These are phyloP conservation scores for Spilosoma lubricipeda DNA, from an alignment of 2,888 invertebrate genomes.

Conservation along the genomic window DNA sequence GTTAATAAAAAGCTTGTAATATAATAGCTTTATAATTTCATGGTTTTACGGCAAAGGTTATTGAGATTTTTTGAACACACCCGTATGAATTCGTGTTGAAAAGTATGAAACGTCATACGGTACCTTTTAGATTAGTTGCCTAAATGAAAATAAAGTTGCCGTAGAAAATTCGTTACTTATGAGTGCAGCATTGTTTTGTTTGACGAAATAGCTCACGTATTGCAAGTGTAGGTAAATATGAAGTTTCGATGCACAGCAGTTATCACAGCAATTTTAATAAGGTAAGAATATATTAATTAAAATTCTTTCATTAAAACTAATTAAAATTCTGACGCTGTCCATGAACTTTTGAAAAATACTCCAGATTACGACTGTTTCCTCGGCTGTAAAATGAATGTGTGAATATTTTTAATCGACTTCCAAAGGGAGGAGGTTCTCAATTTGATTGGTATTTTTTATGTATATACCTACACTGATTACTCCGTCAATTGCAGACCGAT, in stretches of 20 bases:
- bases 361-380: constrained; percentile 29
- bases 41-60: too few species aligned
- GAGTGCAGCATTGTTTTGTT: not conserved
- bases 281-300: constrained; percentile 42
- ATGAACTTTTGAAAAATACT: constrained; percentile 33
- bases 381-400: constrained; percentile 28
- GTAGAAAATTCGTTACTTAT: not conserved
- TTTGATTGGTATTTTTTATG: too few species aligned
- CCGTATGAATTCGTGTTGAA: too few species aligned
- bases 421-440: too few species aligned
- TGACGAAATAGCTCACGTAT: not conserved
- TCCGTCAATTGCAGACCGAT: too few species aligned
- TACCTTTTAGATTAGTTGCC: too few species aligned
- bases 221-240: constrained; percentile 5
- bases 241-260: constrained; percentile 12
- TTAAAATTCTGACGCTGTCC: constrained; percentile 39
- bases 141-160: not conserved
- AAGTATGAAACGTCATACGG: too few species aligned
- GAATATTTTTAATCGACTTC: too few species aligned
- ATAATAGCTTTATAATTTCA: too few species aligned
- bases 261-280: constrained; percentile 42
- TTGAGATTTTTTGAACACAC: too few species aligned
- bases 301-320: constrained; percentile 39
- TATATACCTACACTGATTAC: too few species aligned
- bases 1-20: too few species aligned